These are phyloP conservation scores for Petrolisthes cinctipes DNA, from an alignment of 2,888 invertebrate species.

Conservation along the genomic window DNA sequence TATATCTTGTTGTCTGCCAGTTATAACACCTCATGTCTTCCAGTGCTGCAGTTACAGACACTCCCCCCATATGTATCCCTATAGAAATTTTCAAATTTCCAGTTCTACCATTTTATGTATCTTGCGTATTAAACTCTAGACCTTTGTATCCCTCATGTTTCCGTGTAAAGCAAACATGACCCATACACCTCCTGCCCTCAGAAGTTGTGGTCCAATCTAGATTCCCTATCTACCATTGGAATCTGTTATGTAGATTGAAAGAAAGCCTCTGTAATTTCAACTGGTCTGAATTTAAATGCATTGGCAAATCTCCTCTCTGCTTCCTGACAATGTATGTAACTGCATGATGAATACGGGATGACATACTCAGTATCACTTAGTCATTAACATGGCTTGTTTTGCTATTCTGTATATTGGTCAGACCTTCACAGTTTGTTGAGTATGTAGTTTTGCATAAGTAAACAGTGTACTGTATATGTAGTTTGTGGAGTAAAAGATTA, in stretches of 20 bases:
- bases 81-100: slow-evolving; percentile 14
- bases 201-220: slow-evolving; percentile 29
- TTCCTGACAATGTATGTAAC: slow-evolving; percentile 44
- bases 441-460: neutral
- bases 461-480: neutral
- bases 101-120: slow-evolving; percentile 12
- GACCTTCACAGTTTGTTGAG: slow-evolving; percentile 2
- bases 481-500: neutral
- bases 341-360: slow-evolving; percentile 32
- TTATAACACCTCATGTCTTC: slow-evolving; percentile 39
- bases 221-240: slow-evolving; percentile 56
- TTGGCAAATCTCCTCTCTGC: slow-evolving; percentile 1
- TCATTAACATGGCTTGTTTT: slow-evolving; percentile 44
- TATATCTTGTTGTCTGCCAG: slow-evolving; percentile 43
- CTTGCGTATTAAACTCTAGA: slow-evolving; percentile 8
- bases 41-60: slow-evolving; percentile 51
- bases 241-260: slow-evolving; percentile 42
- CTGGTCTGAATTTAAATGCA: neutral
- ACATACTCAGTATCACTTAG: slow-evolving; percentile 24
- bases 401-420: slow-evolving; percentile 38
- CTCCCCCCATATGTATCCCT: slow-evolving; percentile 28
- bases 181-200: slow-evolving; percentile 26
- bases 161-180: slow-evolving; percentile 9
- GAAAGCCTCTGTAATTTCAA: slow-evolving; percentile 30
- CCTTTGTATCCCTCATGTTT: slow-evolving; percentile 14